Conservation (phyloP, 2,888 invertebrate species). For the Microctonus brassicae region DNA sequence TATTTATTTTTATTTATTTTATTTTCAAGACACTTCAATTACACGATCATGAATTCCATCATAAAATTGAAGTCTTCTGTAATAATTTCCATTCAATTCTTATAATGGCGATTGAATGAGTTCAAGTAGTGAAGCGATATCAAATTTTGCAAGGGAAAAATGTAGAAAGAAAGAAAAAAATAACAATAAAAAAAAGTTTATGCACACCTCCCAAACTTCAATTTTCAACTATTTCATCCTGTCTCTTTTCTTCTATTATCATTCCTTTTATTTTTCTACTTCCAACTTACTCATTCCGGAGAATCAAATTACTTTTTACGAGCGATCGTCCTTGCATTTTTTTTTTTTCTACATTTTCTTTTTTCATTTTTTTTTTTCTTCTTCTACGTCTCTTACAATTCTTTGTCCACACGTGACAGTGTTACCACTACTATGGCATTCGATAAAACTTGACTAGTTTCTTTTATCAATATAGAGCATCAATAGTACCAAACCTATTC, state of each 20-base stretch:
- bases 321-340: constrained; percentile 25
- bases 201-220: constrained; percentile 29
- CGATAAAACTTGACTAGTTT: neutral
- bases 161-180: neutral
- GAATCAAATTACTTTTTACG: constrained; percentile 47
- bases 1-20: neutral
- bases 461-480: neutral
- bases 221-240: constrained; percentile 37
- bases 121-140: neutral
- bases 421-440: no score
- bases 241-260: constrained; percentile 24
- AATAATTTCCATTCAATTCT: constrained; percentile 46
- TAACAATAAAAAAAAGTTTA: constrained; percentile 1
- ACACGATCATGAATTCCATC: neutral
- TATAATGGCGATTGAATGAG: neutral
- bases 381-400: neutral
- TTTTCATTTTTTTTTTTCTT: constrained; percentile 21
- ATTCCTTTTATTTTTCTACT: neutral
- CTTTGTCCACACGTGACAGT: neutral
- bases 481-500: constrained; percentile 9
- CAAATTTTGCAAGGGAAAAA: no score
- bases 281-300: constrained; percentile 14
- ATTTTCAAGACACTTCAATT: neutral
- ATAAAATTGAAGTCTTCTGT: constrained; percentile 20
- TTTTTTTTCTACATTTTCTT: constrained; percentile 27